Evolutionary conservation across 1,140 invertebrate genomes (phyloP).

Genomic region (Drosophila equinoxialis): DNA sequence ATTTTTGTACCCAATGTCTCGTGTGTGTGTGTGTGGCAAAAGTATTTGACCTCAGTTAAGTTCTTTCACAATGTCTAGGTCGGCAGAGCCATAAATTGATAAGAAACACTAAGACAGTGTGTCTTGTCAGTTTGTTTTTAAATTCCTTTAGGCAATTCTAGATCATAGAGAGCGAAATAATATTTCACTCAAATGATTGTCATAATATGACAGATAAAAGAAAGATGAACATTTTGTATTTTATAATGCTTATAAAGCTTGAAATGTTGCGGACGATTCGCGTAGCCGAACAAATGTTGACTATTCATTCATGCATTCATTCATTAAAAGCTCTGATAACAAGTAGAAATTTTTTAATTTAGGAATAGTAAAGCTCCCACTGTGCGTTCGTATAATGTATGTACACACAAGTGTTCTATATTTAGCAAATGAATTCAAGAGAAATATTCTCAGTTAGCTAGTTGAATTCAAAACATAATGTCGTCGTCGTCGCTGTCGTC

Average conservation of each 20-base stretch:
- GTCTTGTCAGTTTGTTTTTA: neutral
- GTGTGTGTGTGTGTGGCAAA: no score
- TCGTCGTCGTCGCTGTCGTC: slow-evolving; percentile 1
- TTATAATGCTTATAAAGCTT: neutral
- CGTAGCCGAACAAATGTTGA: neutral
- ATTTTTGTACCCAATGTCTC: no score
- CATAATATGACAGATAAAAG: neutral
- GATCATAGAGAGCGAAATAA: neutral
- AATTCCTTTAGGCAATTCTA: no score
- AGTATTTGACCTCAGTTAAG: no score
- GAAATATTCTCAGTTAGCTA: slow-evolving; percentile 45
- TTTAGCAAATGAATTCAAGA: slow-evolving; percentile 41
- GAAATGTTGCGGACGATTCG: neutral
- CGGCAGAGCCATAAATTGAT: no score
- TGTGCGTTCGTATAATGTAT: neutral
- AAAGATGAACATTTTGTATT: neutral
- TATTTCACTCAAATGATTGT: neutral
- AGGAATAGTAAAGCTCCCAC: slow-evolving; percentile 3
- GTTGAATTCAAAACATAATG: slow-evolving; percentile 21
- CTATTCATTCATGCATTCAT: slow-evolving; percentile 8
- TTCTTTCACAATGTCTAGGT: no score
- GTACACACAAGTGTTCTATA: slow-evolving; percentile 10
- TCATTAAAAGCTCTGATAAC: slow-evolving; percentile 11
- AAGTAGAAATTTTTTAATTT: slow-evolving; percentile 5
- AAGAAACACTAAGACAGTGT: neutral